Evolutionary conservation across 2,797 vertebrate species (phyloP), one percentile per base, ranked within the genome.

Genomic region (Esox masquinongy): DNA sequence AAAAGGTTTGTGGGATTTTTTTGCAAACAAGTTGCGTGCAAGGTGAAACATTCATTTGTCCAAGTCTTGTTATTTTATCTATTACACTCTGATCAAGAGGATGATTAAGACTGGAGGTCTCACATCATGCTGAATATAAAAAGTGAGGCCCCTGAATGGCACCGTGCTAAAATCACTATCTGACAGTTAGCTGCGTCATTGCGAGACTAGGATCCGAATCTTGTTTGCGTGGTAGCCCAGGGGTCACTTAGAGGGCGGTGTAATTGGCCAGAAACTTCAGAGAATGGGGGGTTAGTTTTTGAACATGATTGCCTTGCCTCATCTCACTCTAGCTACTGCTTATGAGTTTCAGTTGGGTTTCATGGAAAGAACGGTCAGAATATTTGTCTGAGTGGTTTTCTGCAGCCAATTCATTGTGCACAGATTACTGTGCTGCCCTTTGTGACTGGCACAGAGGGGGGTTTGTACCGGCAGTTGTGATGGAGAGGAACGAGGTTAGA

Each of bases 401-500:
- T 29, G 68, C 47, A 72, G 43, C 50, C 50, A 70, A 31, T 81
- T 80, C 51, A 51, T 78, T 69, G 77, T 64, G 71, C 19, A 70
- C 61, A 80, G 76, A 82, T 84, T 73, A 77, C 78, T 19, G 36
- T 22, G 68, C 39, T 76, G 75, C 34, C 64, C 73, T 73, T 73
- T 77, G 74, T 71, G 76, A 68, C 69, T 85, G 77, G 67, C 77
- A 78, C n/a, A 78, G 47, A 79, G 70, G 29, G 50, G 74, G 78
- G 75, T 79, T 86, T 68, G 12, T 72, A 72, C 69, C 59, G 71
- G 64, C 68, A 77, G 80, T 83, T 76, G 59, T 59, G 63, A 73
- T 63, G 77, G 74, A 74, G 73, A 83, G 80, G 73, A 80, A 73
- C 73, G 75, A 77, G 77, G 77, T 85, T 84, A 85, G n/a, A 72